phyloP scores from a whole-genome alignment of 2,113 vertebrate genomes.

The Oncorhynchus mykiss region DNA sequence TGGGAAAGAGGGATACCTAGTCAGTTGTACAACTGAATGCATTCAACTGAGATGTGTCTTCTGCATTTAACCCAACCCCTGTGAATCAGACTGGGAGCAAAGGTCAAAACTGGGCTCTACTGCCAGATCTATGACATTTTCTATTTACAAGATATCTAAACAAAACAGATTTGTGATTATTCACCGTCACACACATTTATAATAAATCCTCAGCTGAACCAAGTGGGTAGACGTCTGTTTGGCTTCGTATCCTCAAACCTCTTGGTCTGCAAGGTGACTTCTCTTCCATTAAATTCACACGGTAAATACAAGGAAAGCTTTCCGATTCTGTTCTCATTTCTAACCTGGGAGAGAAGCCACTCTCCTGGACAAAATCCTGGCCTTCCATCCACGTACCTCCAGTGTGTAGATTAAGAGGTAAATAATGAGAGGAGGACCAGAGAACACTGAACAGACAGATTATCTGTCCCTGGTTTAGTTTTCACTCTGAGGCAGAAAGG shows the following conservation, averaged over 20 bases:
- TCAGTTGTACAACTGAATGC: too few species aligned
- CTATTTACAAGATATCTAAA: conserved; percentile 63
- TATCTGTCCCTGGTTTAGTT: too few species aligned
- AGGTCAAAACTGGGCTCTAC: conserved; percentile 14
- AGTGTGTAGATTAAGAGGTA: not conserved
- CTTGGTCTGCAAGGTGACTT: conserved; percentile 6
- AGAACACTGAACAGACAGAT: conserved; percentile 30
- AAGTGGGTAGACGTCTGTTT: conserved; percentile 53
- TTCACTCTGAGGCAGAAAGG: conserved; percentile 5
- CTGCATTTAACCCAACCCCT: too few species aligned
- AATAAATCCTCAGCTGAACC: conserved; percentile 47
- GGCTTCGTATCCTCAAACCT: conserved; percentile 45
- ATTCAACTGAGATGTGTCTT: too few species aligned
- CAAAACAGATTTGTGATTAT: conserved; percentile 63
- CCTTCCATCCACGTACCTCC: too few species aligned
- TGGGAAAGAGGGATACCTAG: too few species aligned
- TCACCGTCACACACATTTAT: conserved; percentile 47
- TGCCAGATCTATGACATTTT: conserved; percentile 50
- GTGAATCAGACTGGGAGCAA: not conserved
- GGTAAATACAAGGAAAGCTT: conserved; percentile 1
- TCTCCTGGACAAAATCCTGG: too few species aligned
- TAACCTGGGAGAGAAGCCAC: too few species aligned
- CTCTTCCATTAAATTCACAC: conserved; percentile 15
- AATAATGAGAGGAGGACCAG: conserved; percentile 11
- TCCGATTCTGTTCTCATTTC: too few species aligned